Base-by-base conservation (phyloP, 1,140 invertebrate genomes). In the Drosophila micromelanica region DNA sequence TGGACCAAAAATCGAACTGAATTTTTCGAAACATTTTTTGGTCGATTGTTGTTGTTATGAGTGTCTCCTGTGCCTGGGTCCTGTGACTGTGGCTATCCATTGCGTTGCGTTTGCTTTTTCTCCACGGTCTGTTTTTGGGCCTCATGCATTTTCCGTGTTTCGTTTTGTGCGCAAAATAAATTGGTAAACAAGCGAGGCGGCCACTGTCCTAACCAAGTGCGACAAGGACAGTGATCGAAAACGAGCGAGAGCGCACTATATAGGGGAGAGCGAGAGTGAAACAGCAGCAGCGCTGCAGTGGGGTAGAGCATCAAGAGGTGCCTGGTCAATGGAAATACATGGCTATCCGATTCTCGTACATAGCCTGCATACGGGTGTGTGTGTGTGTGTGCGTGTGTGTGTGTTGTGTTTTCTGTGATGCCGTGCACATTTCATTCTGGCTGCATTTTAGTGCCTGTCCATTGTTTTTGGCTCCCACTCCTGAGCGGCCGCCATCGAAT, bases 81-180 rank as follows among this genome's bases (percentile, higher is more conserved):
- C 43, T 57, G 60, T 35, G 64, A 71, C 69, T 78, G 65, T 79
- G 79, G 63, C 68, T 76, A 85, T 85, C 68, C 80, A 85, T 80
- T 86, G 77, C 80, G 55, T 35, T 42, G 37, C 54, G 40, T 62
- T 54, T 38, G n/a, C 13, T 11, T 65, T 67, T 70, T 59, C 45
- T 55, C 15, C 15, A 45, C 46, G 32, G 55, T 62, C 40, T 23
- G 32, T 56, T 59, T 62, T 62, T 63, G 64, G 61, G 70, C 59
- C 68, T 79, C 73, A 89, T 87, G 79, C 82, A 87, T 87, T 87
- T 87, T 89, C 79, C 78, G 82, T 86, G 84, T 86, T 87, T 86
- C 84, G 84, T 89, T 76, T 82, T 86, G 84, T 87, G 84, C 72
- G 82, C 82, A 87, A 87, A 89, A 87, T 87, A 87, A 87, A 87